A percentile compares a stretch with the other conserved stretches of the same genome.
Conservation (phyloP, 2,113 vertebrate genomes). For the Rhinolophus sinicus region DNA sequence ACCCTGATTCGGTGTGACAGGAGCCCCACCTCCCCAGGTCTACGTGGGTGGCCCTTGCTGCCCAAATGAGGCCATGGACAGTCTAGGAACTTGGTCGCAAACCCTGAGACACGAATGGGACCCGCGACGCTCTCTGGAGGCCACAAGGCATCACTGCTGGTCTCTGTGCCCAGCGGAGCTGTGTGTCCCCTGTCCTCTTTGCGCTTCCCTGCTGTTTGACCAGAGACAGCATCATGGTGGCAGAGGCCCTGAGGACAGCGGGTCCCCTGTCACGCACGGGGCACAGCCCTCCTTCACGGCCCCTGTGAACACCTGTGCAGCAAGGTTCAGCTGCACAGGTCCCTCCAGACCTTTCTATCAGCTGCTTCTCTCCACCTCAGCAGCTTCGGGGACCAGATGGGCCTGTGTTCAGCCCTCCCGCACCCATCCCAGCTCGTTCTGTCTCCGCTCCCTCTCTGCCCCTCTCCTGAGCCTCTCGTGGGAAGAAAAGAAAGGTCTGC, state of each 20-base stretch:
- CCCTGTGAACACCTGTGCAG: background rate
- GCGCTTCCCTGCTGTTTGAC: background rate
- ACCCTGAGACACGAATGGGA: conserved; percentile 83
- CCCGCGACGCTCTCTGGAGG: conserved; percentile 83
- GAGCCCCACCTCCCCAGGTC: conserved; percentile 84
- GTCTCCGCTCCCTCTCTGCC: background rate
- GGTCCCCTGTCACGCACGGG: background rate
- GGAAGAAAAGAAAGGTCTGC: background rate
- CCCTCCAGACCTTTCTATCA: too few species aligned
- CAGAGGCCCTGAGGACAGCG: background rate
- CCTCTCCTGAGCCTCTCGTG: background rate
- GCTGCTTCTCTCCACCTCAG: background rate
- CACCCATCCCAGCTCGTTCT: background rate
- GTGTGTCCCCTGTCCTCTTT: background rate
- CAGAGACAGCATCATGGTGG: background rate
- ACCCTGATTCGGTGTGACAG: conserved; percentile 91
- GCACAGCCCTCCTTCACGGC: background rate
- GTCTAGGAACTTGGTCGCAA: conserved; percentile 82
- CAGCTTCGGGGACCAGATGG: background rate
- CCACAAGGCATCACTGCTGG: conserved; percentile 85
- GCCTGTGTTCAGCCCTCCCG: too few species aligned
- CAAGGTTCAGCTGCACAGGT: too few species aligned
- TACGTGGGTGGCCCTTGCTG: conserved; percentile 82
- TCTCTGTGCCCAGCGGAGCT: fast-evolving
- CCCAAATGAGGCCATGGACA: conserved; percentile 86